Evolutionary conservation across 2,888 invertebrate genomes (phyloP).

Genomic region (Tetropium fuscum): DNA sequence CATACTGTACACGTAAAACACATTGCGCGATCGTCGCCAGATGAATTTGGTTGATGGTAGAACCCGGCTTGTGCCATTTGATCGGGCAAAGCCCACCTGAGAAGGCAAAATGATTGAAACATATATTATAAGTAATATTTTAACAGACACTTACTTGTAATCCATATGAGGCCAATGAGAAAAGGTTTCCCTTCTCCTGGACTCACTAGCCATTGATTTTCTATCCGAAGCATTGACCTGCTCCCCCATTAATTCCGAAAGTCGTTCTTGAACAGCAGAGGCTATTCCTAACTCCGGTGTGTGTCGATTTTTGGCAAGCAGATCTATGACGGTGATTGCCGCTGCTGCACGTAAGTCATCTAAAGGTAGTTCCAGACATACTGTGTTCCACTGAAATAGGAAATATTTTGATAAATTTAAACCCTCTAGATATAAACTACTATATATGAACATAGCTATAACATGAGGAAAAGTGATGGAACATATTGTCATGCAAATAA

Average conservation of each 20-base stretch:
- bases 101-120: conserved; percentile 30
- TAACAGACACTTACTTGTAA: conserved; percentile 87
- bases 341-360: conserved; percentile 84
- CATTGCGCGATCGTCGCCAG: conserved; percentile 94
- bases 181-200: conserved; percentile 90
- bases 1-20: conserved; percentile 97
- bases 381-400: conserved; percentile 91
- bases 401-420: no score
- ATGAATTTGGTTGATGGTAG: conserved; percentile 91
- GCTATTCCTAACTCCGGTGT: conserved; percentile 90
- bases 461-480: background rate
- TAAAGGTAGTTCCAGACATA: conserved; percentile 85
- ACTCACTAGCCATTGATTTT: conserved; percentile 90
- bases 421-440: no score
- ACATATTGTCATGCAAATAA: background rate
- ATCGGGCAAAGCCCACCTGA: conserved; percentile 93
- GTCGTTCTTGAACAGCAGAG: conserved; percentile 88
- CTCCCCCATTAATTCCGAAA: conserved; percentile 78
- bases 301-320: conserved; percentile 84
- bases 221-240: conserved; percentile 68
- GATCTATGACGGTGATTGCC: conserved; percentile 82
- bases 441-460: no score
- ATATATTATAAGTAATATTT: no score
- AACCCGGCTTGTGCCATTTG: conserved; percentile 98
- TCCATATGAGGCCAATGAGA: conserved; percentile 97